Evolutionary conservation across 53 echinoderm and acorn worm species (phyloP), one percentile per base, ranked within the genome.

Genomic region (Crossaster papposus): DNA sequence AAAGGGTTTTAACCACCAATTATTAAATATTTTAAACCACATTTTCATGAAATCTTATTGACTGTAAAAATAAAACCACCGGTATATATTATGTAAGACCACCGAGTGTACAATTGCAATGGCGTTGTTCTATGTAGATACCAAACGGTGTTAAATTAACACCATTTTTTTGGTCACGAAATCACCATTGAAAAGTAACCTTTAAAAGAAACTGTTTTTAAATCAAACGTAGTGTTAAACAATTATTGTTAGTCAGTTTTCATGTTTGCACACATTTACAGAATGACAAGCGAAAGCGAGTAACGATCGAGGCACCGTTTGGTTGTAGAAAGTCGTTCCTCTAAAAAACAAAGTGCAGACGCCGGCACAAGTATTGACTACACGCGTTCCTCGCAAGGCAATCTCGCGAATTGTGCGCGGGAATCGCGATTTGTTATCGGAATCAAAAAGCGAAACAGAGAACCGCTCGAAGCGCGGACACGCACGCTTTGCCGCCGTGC

Each of bases 371-470:
- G 36, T 35, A 74, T 35, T 33, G 75, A 74, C 75, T 74, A 35
- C 75, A 74, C 75, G 36, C 75, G 14, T 36, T 23, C 22, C 29
- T 68, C 28, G 75, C 36, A 74, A 74, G 36, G 2, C 31, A 74
- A 35, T 74, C 75, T 68, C 11, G 11, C 24, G 58, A 20, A 15
- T 26, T 26, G 52, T 78, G 79, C 6, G 77, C 30, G 26, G 5
- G 79, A 78, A 78, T 78, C 79, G 26, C 79, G 52, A 78, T 34
- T 74, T 13, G 74, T 14, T 36, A 34, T 36, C 17, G 10, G 18
- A 35, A 58, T 58, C 6, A 20, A 29, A 34, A 36, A 34, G 9
- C 5, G 1, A 38, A 2, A 44, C 0, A 5, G 44, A 31, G 3
- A 1, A 35, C 14, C 4, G 34, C 74, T 74, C 22, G 34, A 52